Evolutionary conservation across 2,113 vertebrate genomes (phyloP).

Genomic region (Otolemur garnettii): DNA sequence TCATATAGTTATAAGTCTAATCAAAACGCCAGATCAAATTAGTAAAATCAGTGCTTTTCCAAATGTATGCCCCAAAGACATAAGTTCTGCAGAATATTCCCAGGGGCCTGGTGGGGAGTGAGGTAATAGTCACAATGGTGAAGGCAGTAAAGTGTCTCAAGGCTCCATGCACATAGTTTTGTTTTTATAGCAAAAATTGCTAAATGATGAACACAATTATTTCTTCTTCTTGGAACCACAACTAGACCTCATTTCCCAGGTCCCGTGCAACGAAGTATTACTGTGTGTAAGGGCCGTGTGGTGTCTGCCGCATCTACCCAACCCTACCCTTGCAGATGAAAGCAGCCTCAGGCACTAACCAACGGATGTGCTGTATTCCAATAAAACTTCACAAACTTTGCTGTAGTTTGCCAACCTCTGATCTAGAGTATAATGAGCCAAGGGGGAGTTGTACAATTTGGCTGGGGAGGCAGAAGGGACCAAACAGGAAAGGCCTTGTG

Average conservation of each 20-base stretch:
- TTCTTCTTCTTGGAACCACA: background rate
- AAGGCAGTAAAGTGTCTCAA: background rate
- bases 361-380: background rate
- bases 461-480: background rate
- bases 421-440: background rate
- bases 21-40: slow-evolving; percentile 28
- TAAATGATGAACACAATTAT: slow-evolving; percentile 5
- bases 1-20: slow-evolving; percentile 32
- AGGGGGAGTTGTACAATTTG: background rate
- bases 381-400: background rate
- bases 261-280: background rate
- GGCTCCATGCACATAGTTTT: background rate
- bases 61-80: background rate
- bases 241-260: background rate
- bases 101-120: background rate
- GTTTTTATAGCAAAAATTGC: background rate
- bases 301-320: background rate
- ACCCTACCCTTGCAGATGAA: background rate
- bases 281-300: background rate
- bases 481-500: background rate
- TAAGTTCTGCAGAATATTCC: background rate
- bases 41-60: background rate
- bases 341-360: background rate
- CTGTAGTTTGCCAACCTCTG: background rate
- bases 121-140: background rate